Evolutionary conservation across 2,113 vertebrate species (phyloP).

Genomic region (Callorhinus ursinus): DNA sequence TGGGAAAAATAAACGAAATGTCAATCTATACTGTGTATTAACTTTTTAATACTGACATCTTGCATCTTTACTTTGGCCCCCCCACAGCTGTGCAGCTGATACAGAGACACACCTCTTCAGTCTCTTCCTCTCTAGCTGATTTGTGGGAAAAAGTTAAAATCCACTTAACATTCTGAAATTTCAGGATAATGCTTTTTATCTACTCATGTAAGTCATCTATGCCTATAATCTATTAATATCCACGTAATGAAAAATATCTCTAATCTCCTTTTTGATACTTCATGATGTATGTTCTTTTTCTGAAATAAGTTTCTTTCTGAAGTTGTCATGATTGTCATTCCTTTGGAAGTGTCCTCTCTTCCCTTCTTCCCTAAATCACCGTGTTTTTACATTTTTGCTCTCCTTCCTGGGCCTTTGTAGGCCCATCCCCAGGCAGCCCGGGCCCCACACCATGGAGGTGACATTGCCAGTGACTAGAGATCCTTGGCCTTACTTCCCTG

Average conservation of each 20-base stretch:
- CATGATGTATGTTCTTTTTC: background rate
- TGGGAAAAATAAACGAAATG: background rate
- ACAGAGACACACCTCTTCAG: background rate
- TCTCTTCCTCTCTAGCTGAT: background rate
- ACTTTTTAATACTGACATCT: background rate
- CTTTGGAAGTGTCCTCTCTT: background rate
- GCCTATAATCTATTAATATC: background rate
- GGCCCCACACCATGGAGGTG: accelerated
- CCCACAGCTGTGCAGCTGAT: background rate
- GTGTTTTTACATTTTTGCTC: background rate
- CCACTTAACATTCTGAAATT: background rate
- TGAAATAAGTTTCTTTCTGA: background rate
- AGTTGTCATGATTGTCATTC: background rate
- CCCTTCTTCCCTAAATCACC: background rate
- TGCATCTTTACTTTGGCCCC: background rate
- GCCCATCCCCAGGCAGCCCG: background rate
- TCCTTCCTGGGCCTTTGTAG: background rate
- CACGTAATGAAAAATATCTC: background rate
- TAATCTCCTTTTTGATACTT: background rate
- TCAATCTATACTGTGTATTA: background rate
- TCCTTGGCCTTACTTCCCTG: background rate
- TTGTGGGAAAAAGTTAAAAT: background rate
- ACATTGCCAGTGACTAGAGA: background rate
- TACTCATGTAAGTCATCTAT: background rate
- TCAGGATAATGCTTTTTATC: background rate